These are phyloP conservation scores for Sinelater perroti DNA, from an alignment of 2,888 invertebrate genomes.

Conservation along the genomic window DNA sequence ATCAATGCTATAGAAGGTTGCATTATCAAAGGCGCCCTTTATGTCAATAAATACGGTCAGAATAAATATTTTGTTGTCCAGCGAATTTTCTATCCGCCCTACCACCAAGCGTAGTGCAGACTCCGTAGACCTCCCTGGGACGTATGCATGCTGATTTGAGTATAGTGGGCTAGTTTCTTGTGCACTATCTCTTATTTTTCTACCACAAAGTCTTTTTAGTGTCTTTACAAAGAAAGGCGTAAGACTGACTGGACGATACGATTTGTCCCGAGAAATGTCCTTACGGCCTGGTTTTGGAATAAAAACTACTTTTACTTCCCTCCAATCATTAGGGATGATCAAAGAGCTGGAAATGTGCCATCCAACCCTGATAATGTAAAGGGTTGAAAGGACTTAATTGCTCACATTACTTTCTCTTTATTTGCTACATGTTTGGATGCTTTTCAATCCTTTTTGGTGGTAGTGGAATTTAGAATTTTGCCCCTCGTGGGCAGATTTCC, in stretches of 20 bases:
- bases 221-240: slow-evolving; percentile 12
- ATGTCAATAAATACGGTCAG: not conserved
- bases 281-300: not conserved
- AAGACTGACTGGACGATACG: slow-evolving; percentile 3
- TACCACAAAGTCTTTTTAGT: slow-evolving; percentile 2
- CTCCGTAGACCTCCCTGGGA: slow-evolving; percentile 3
- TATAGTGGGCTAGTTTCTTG: slow-evolving; percentile 5
- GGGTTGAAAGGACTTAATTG: not conserved
- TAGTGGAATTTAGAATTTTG: not conserved
- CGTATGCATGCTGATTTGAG: no score
- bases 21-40: no score
- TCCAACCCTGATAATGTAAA: not conserved
- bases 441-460: not conserved
- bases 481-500: not conserved
- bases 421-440: not conserved
- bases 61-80: not conserved
- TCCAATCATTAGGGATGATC: not conserved
- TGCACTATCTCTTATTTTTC: not conserved
- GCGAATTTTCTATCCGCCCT: slow-evolving; percentile 1
- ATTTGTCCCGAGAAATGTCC: not conserved
- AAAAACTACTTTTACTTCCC: not conserved
- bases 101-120: slow-evolving; percentile 4
- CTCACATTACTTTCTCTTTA: not conserved
- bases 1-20: no score
- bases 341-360: not conserved